Conservation (phyloP, 2,113 vertebrate species). For the Pogona vitticeps region DNA sequence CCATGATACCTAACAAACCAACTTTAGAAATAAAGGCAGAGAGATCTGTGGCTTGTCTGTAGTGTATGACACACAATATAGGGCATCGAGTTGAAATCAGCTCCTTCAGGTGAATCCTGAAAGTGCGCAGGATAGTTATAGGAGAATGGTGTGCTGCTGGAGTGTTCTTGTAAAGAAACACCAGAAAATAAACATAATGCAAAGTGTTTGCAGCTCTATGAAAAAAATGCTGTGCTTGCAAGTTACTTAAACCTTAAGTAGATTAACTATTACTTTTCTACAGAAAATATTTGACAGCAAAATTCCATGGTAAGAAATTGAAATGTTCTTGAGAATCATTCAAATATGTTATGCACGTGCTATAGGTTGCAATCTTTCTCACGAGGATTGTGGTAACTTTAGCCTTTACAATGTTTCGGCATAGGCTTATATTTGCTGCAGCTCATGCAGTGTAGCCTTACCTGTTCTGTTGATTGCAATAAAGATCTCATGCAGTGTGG, state of each 20-base stretch:
- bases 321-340: background rate
- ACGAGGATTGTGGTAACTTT: background rate
- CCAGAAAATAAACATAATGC: background rate
- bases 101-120: background rate
- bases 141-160: background rate
- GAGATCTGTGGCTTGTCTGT: background rate
- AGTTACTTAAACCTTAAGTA: background rate
- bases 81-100: background rate
- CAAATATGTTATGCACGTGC: background rate
- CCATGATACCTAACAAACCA: conserved; percentile 16
- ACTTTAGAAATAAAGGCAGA: conserved; percentile 19
- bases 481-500: no score
- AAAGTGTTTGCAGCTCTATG: background rate
- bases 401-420: no score
- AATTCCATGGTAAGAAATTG: background rate
- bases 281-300: no score
- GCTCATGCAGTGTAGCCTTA: no score
- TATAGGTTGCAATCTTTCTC: background rate
- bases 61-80: background rate
- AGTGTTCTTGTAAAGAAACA: background rate
- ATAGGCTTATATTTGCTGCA: no score
- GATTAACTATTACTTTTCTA: background rate
- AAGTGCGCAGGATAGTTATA: background rate
- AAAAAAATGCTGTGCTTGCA: background rate
- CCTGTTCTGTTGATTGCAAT: no score